Evolutionary conservation across 1,140 invertebrate genomes (phyloP).

Genomic region (Antheraea pernyi): DNA sequence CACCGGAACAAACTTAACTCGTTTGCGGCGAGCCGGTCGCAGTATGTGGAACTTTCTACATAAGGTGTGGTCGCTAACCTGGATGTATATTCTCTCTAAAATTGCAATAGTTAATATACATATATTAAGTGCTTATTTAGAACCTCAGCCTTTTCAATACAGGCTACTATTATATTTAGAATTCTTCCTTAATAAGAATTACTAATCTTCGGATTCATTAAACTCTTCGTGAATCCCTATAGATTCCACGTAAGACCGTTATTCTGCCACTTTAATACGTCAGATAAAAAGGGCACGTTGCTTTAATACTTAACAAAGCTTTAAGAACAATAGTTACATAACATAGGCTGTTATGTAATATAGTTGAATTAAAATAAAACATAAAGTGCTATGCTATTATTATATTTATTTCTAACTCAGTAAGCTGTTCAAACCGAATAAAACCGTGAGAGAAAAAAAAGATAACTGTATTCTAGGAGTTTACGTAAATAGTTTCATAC

Average conservation of each 20-base stretch:
- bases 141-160: not conserved
- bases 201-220: too few relatives aligned
- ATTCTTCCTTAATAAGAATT: too few relatives aligned
- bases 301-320: too few relatives aligned
- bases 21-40: slow-evolving; percentile 30
- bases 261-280: too few relatives aligned
- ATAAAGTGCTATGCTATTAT: not conserved
- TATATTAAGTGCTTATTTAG: not conserved
- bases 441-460: not conserved
- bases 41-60: slow-evolving; percentile 24
- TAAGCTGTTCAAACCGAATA: not conserved
- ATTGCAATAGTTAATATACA: not conserved
- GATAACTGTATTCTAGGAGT: not conserved
- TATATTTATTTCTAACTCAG: not conserved
- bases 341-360: too few relatives aligned
- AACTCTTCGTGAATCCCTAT: too few relatives aligned
- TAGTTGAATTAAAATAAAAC: not conserved
- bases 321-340: too few relatives aligned
- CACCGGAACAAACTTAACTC: slow-evolving; percentile 25
- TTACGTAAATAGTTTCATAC: slow-evolving; percentile 14
- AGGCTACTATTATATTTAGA: not conserved
- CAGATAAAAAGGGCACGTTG: too few relatives aligned
- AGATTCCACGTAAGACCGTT: too few relatives aligned
- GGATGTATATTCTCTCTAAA: slow-evolving; percentile 23
- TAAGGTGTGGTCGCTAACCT: slow-evolving; percentile 32